Conservation (phyloP, 2,888 invertebrate species). For the Eutolmus rufibarbis region DNA sequence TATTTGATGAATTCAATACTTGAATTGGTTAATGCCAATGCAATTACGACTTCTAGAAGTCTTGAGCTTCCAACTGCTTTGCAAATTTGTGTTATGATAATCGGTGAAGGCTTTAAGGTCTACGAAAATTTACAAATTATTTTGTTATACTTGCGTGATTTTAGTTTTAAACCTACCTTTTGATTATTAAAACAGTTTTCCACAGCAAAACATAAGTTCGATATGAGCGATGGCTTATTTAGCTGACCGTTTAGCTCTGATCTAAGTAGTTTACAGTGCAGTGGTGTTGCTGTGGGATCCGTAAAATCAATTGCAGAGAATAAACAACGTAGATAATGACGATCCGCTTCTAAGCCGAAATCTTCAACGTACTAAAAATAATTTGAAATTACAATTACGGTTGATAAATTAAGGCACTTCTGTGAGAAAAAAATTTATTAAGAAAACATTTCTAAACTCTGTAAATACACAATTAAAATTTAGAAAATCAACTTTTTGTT, state of each 20-base stretch:
- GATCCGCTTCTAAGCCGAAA: slow-evolving; percentile 96
- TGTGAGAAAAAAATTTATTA: not conserved
- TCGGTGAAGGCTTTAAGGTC: slow-evolving; percentile 80
- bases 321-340: slow-evolving; percentile 94
- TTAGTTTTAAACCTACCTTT: slow-evolving; percentile 65
- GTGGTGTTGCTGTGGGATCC: slow-evolving; percentile 69
- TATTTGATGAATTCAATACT: slow-evolving; percentile 69
- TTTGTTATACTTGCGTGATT: not conserved
- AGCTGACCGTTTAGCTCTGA: slow-evolving; percentile 81
- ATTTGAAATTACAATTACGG: not conserved
- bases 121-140: slow-evolving; percentile 56
- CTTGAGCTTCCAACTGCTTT: slow-evolving; percentile 85
- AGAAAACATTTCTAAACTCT: not conserved
- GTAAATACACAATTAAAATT: no score
- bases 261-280: slow-evolving; percentile 77
- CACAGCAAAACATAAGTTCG: slow-evolving; percentile 86
- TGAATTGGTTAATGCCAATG: slow-evolving; percentile 83
- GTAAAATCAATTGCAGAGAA: slow-evolving; percentile 88
- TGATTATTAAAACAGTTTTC: slow-evolving; percentile 82
- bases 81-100: slow-evolving; percentile 83
- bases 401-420: not conserved
- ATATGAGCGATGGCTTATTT: slow-evolving; percentile 85
- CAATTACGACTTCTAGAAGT: slow-evolving; percentile 91
- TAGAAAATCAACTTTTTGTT: no score
- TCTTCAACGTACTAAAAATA: slow-evolving; percentile 80